Base-by-base conservation (phyloP, 2,888 invertebrate genomes). In the Prosapia bicincta region DNA sequence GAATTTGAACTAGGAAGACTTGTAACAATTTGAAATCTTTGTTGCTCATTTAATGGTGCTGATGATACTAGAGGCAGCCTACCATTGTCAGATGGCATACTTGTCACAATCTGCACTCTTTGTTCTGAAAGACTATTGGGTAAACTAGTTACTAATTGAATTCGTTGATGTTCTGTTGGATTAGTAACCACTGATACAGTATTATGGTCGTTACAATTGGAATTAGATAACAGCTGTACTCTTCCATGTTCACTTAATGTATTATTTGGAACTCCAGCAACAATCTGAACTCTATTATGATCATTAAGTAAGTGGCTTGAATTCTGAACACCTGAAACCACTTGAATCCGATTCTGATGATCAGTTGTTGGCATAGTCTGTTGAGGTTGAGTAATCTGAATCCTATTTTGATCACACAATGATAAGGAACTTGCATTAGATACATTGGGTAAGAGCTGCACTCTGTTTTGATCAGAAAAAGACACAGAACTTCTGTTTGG, bases 111-210 rank as follows among this genome's bases (percentile, higher is more conserved):
- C 72, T 78, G 78, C 65, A 78, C 78, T 66, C 79, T 79, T 6
- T 68, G 76, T 66, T 79, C 80, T 24, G 79, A 69, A 26, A 72
- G 72, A 7, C 67, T 72, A 65, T 70, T 78, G 73, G 81, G 80
- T 72, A 80, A 78, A 74, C 80, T 81, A 30, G 80, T 79, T 25
- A 81, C 79, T 69, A 82, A 75, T 74, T 81, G 81, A 71, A 81
- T 77, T 66, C 80, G 75, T 67, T 77, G 79, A 66, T 79, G 78
- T 65, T 80, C 76, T 26, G 77, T 72, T 15, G 54, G 38, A 23
- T 69, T 74, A 10, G 74, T 72, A 23, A 66, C 73, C 1, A 76
- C 68, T n/a, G 76, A 76, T 15, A 74, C 74, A 69, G 66, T 73
- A 30, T 70, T 76, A 65, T 76, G 72, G 20, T 54, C 54, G 20